These are phyloP conservation scores for Eremophila alpestris DNA, from an alignment of 2,797 vertebrate species.

Conservation along the genomic window DNA sequence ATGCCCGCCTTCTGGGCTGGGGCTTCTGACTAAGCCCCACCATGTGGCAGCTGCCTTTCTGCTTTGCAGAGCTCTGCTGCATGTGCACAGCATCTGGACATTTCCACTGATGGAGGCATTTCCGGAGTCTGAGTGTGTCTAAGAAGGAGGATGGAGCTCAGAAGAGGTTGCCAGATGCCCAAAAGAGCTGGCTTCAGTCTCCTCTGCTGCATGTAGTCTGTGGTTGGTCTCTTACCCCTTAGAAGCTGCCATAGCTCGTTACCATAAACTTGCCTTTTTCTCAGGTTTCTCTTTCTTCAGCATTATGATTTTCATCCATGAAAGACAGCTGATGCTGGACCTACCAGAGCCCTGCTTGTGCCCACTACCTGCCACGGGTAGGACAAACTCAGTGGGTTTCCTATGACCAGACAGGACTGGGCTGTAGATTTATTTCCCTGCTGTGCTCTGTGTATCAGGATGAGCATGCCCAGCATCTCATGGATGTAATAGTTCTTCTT, in stretches of 20 bases:
- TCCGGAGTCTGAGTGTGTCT: not conserved
- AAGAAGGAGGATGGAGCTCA: not conserved
- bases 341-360: not conserved
- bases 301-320: not conserved
- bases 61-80: not conserved
- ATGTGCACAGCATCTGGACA: constrained; percentile 36
- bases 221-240: not conserved
- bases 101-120: not conserved
- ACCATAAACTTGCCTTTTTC: not conserved
- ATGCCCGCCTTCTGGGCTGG: not conserved
- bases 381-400: not conserved
- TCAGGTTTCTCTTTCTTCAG: not conserved
- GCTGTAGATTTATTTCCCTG: not conserved
- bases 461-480: not conserved
- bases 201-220: not conserved
- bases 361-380: rapidly evolving
- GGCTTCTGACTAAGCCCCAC: not conserved
- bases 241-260: not conserved
- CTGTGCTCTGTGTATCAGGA: not conserved
- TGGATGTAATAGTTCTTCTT: not conserved
- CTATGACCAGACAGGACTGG: not conserved
- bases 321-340: not conserved
- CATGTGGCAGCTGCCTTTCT: not conserved
- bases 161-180: not conserved
- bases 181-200: not conserved